Conservation (phyloP, 1,140 invertebrate species). For the Myzus persicae region DNA sequence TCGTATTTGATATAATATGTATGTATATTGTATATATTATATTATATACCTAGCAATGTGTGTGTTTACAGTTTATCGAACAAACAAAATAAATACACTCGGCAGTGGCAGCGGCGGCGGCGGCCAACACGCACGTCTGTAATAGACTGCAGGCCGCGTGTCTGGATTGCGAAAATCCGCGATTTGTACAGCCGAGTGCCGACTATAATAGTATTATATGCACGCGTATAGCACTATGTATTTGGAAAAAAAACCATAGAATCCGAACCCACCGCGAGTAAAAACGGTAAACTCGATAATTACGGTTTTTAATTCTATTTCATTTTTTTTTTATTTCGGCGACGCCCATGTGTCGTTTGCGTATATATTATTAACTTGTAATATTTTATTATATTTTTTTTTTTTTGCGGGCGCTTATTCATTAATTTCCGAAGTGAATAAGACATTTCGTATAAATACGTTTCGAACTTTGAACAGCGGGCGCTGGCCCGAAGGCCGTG, state of each 20-base stretch:
- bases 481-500: background rate
- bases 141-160: background rate
- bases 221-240: background rate
- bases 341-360: background rate
- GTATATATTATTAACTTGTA: conserved; percentile 11
- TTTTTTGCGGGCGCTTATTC: background rate
- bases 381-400: background rate
- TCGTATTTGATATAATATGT: background rate
- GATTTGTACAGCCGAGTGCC: background rate
- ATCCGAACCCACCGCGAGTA: background rate
- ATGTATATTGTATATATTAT: no score
- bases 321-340: background rate
- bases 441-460: background rate
- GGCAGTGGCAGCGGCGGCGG: background rate
- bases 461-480: background rate
- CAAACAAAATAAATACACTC: conserved; percentile 18
- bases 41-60: no score
- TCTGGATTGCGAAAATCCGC: background rate
- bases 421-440: background rate
- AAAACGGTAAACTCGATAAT: background rate
- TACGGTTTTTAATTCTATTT: background rate
- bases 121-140: background rate
- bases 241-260: background rate
- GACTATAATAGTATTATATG: background rate
- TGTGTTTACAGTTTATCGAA: conserved; percentile 47